Percentiles rank a stretch among this genome's conserved stretches.
Evolutionary conservation across 2,113 vertebrate species (phyloP).

Genomic region (Peromyscus californicus): DNA sequence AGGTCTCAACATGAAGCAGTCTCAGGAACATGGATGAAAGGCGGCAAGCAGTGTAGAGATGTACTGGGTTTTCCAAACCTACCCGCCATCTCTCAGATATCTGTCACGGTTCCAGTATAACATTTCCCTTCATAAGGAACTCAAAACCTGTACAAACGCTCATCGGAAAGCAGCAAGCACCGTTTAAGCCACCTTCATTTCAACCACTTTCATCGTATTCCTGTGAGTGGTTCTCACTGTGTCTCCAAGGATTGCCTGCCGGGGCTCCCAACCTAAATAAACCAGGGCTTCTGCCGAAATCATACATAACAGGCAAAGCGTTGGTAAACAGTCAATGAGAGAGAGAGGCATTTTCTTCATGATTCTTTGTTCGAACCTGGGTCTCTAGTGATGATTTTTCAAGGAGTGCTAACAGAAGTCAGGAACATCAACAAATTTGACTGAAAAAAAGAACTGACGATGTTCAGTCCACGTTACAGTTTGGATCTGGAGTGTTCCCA

Average conservation of each 20-base stretch:
- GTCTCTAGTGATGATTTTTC: conserved; percentile 11
- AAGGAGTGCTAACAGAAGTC: not conserved
- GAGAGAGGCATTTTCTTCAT: not conserved
- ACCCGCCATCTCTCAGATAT: not conserved
- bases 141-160: not conserved
- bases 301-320: not conserved
- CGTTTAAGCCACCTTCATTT: conserved; percentile 29
- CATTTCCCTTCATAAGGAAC: not conserved
- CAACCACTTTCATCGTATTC: conserved; percentile 26
- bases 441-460: not conserved
- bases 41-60: not conserved
- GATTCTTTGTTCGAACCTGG: not conserved
- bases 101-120: not conserved
- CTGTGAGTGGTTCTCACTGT: not conserved
- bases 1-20: not conserved
- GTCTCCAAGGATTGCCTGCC: not conserved
- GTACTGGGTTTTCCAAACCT: not conserved
- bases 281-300: conserved; percentile 11
- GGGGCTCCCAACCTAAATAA: not conserved
- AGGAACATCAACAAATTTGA: conserved; percentile 13
- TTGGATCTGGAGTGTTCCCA: not conserved
- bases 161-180: not conserved
- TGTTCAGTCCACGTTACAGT: not conserved
- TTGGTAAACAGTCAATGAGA: conserved; percentile 14
- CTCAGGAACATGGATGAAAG: not conserved